Evolutionary conservation across 2,888 invertebrate species (phyloP), one percentile per base, ranked within the genome.

Genomic region (Aspidiotus rigidus): DNA sequence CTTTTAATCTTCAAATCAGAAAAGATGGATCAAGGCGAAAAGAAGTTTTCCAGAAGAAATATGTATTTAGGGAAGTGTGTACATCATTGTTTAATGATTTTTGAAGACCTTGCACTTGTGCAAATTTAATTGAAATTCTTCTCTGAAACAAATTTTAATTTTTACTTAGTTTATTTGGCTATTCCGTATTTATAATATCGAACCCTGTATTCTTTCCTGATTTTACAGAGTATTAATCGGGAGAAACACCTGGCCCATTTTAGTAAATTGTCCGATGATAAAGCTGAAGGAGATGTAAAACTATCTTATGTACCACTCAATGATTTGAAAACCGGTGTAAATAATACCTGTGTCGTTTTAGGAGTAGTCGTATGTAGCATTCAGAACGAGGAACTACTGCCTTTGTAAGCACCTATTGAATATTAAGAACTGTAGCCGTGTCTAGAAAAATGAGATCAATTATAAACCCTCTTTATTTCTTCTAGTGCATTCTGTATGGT

Each of bases 281-380:
- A 72, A 40, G 10, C 64, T 0, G 67, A 56, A 44, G 72, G 72
- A 7, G 62, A 72, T 11, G 79, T 83, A 2, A 81, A 80, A 74
- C 77, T 87, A 71, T 77, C 79, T 56, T 77, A 79, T 72, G 77
- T 79, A 8, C 76, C 77, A 1, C 76, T 91, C 13, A 79, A 79
- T 53, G 79, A 83, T 53, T 77, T 91, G 70, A 78, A 80, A 62
- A 78, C 82, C 7, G 90, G 88, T 3, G 74, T 81, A 10, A 92
- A 92, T 75, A 77, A 82, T 49, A 82, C 84, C 72, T 86, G 83
- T 75, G 85, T 90, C 0, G 77, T 90, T 1, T 77, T 88, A 70
- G 92, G 90, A 5, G 87, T 86, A 77, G 92, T 93, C 28, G 86
- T 92, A 5, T 90, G 90, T 74, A 88, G 88, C 71, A 84, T 91